Base-by-base conservation (phyloP, 1,140 invertebrate genomes). In the Acromyrmex charruanus region DNA sequence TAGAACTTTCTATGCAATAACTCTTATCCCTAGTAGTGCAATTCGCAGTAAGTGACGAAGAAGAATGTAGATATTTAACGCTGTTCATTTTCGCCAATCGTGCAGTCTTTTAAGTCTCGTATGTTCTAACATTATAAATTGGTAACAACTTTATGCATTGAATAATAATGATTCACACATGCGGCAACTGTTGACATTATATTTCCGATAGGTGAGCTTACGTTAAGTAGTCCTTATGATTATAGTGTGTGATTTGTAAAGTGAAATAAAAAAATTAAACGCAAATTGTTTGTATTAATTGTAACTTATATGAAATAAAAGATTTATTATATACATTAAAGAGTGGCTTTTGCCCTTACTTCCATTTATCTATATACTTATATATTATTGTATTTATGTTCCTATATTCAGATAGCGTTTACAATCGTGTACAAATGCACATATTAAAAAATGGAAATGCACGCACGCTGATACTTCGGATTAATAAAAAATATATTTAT, bases 261-360 rank as follows among this genome's bases (percentile, higher is more conserved):
- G 49, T 79, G 51, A 88, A 35, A 75, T 75, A 63, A 68, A 35
- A 25, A 61, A 61, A 72, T 88, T 69, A 85, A 71, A 75, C 69
- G 65, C 82, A 85, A 74, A 89, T 89, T 87, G 80, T 92, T 92
- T 91, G 71, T 91, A 93, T 92, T 74, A 88, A 84, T 87, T 90
- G 86, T 91, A 86, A 87, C 86, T 87, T 88, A 77, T 87, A 87
- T 58, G 82, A 90, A 91, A 89, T 90, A 91, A 91, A 91, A 72
- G 89, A 75, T 85, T 92, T 89, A 86, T 91, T 91, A 81, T 86
- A 90, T 53, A 69, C 59, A 85, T 81, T 88, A 35, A 31, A 69
- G n/a, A 28, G 18, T 1, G 2, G 2, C 2, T 65, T 31, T 66
- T 21, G 5, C 58, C 12, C 25, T n/a, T 53, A 35, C 12, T 77